phyloP scores from a whole-genome alignment of 2,888 invertebrate species.

The Oscheius sp. region DNA sequence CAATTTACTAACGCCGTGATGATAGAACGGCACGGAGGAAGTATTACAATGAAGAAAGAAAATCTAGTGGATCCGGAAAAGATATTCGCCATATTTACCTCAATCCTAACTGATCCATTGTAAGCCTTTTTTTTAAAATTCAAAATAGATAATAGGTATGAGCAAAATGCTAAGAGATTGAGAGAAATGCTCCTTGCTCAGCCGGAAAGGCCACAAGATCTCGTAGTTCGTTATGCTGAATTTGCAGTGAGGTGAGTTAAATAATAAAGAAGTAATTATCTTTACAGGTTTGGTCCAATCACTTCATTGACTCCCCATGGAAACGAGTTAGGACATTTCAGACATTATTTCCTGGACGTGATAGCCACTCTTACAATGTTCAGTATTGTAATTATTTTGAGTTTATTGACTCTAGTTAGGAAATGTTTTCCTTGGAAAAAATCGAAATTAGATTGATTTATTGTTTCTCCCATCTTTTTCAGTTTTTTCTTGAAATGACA shows the following conservation, averaged over 20 bases:
- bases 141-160: background rate
- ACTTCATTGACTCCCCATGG: slow-evolving; percentile 3
- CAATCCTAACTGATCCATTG: slow-evolving; percentile 36
- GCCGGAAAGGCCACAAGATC: slow-evolving; percentile 6
- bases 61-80: slow-evolving; percentile 34
- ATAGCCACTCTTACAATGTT: too few relatives aligned
- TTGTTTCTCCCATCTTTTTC: too few relatives aligned
- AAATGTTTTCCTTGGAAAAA: too few relatives aligned
- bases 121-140: too few relatives aligned
- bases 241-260: slow-evolving; percentile 19
- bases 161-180: background rate
- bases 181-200: slow-evolving; percentile 2
- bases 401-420: too few relatives aligned
- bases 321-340: background rate
- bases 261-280: too few relatives aligned
- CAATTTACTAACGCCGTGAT: slow-evolving; percentile 51
- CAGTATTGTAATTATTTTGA: too few relatives aligned
- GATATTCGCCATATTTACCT: slow-evolving; percentile 19
- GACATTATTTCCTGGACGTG: slow-evolving; percentile 16
- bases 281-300: slow-evolving; percentile 3
- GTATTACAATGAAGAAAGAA: slow-evolving; percentile 36
- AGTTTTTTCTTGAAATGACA: too few relatives aligned
- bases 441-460: too few relatives aligned
- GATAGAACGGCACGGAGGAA: slow-evolving; percentile 41
- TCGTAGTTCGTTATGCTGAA: slow-evolving; percentile 2